Evolutionary conservation across 1,140 invertebrate genomes (phyloP), one percentile per base, ranked within the genome.

Genomic region (Bombus confusus): DNA sequence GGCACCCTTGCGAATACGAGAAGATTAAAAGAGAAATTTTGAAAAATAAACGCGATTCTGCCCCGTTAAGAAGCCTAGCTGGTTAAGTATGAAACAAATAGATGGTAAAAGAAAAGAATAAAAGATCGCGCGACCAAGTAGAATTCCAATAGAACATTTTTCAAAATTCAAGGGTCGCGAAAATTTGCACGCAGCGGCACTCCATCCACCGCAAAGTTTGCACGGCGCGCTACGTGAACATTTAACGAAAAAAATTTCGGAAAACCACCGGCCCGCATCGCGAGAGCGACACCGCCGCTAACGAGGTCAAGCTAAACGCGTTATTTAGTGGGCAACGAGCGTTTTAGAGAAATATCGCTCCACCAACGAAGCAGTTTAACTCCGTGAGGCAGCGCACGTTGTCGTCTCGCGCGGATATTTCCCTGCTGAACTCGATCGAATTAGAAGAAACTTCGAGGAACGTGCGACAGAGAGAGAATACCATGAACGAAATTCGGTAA

Each of bases 401-500:
- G 37, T 41, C 22, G 41, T 47, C n/a, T 22, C 68, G 10, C 39
- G 10, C n/a, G 5, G 25, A 22, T 18, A 9, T 28, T 18, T 73
- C 39, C 8, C 28, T 12, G 15, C 5, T 18, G 62, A 37, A 39
- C 52, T 73, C 28, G 28, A 81, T 81, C 71, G 57, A 73, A 73
- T 81, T 74, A n/a, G 43, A 4, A 62, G 12, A n/a, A 62, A 66
- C 64, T 64, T 31, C 13, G 15, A 18, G 15, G n/a, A 31, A 66
- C 59, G 28, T 18, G 13, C 3, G 6, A 18, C 13, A 66, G 13
- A 18, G n/a, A 31, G n/a, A 31, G n/a, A 64, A 6, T 6, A 66
- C 6, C 28, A 47, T 37, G 81, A 77, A 88, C 77, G 80, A 83
- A 85, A 52, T 87, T 68, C 73, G 41, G 71, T 34, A 52, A 88